Base-by-base conservation (phyloP, 2,888 invertebrate genomes). In the Lasioglossum malachurum region DNA sequence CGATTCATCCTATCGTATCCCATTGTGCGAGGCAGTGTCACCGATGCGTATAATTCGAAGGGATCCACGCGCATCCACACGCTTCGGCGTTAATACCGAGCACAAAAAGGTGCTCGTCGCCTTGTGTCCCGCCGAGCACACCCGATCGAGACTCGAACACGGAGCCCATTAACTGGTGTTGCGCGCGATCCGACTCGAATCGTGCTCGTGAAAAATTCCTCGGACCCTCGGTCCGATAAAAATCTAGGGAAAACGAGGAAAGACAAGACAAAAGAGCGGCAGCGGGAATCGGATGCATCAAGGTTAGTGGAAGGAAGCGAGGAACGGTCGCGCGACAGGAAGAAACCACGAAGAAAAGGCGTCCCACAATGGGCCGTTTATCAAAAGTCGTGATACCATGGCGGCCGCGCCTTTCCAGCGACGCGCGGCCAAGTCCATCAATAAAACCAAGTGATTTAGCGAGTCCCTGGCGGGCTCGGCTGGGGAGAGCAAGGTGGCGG, bases 361-460 rank as follows among this genome's bases (percentile, higher is more conserved):
- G 88, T 87, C 80, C 90, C 84, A 90, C 91, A 92, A 91, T 93
- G 91, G 89, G 84, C 89, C 87, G 91, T 90, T 93, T 92, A 91
- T 93, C 92, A 92, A 91, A 87, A 90, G 88, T 84, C 88, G 89
- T 90, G 91, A 89, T 91, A 88, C 89, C 90, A 78, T 72, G 84
- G 60, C 74, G 80, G 84, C 78, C 88, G 89, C 89, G 87, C 85
- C 88, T 91, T 90, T 90, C 86, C 49, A 76, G 71, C 88, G 74
- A 80, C 88, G 88, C 90, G 91, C 64, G 74, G 27, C 49, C 49
- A n/a, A 35, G 93, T 93, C 93, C 95, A 95, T 95, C 95, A 95
- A 95, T 95, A 95, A 95, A 94, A 93, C 91, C 92, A 86, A 93
- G 94, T 94, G 94, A 94, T 94, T 94, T 94, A 94, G 93, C 93